These are phyloP conservation scores for Drosophila merina DNA, from an alignment of 2,888 invertebrate genomes.

Conservation along the genomic window DNA sequence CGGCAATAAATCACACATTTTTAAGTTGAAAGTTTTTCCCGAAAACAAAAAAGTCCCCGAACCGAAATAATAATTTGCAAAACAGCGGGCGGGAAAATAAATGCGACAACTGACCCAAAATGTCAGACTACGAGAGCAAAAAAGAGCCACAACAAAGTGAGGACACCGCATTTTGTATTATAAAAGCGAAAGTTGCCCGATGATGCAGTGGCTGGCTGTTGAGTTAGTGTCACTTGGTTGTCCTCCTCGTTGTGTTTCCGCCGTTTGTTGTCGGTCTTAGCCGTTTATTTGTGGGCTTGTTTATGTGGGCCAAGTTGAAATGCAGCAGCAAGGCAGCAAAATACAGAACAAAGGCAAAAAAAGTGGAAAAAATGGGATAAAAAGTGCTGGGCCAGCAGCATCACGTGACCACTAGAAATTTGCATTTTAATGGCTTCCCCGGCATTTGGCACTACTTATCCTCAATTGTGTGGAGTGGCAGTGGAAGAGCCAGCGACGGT, in stretches of 20 bases:
- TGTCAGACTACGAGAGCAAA: conserved; percentile 52
- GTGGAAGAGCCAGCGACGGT: conserved; percentile 24
- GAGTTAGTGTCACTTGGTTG: conserved; percentile 45
- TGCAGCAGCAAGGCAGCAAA: conserved; percentile 30
- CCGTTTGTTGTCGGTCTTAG: not conserved
- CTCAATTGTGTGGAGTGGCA: conserved; percentile 38
- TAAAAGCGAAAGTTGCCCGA: conserved; percentile 44
- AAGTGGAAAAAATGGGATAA: not conserved
- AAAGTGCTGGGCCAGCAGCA: conserved; percentile 43
- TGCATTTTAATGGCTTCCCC: conserved; percentile 69
- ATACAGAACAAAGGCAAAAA: not conserved
- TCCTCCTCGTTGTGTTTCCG: conserved; percentile 5
- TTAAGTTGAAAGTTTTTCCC: conserved; percentile 52
- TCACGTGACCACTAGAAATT: conserved; percentile 75
- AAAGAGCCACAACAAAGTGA: conserved; percentile 53
- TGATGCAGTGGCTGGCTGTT: conserved; percentile 46
- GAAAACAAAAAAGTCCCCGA: not conserved
- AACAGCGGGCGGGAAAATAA: conserved; percentile 55
- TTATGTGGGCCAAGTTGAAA: conserved; percentile 51
- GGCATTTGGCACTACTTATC: conserved; percentile 61
- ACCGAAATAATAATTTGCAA: conserved; percentile 5
- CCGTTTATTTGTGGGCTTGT: conserved; percentile 6
- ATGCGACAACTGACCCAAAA: conserved; percentile 76
- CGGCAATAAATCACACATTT: conserved; percentile 69
- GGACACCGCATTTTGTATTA: conserved; percentile 3